Percentiles rank a stretch among this genome's conserved stretches.
These are phyloP conservation scores for Norana najaformis DNA, from an alignment of 2,888 invertebrate species.

Conservation along the genomic window DNA sequence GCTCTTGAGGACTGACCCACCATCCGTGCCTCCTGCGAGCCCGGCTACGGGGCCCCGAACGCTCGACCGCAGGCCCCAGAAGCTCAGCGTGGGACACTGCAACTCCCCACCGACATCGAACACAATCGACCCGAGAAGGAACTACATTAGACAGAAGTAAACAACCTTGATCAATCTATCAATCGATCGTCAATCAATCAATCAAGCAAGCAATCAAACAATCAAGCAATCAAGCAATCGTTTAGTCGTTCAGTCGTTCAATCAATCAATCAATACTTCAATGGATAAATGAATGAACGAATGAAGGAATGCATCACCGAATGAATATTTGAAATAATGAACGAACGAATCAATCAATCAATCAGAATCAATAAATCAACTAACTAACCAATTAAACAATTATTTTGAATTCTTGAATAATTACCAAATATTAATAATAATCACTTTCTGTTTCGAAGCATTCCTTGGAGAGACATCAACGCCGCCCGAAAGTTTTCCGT, in stretches of 20 bases:
- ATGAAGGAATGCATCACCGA: too few species aligned
- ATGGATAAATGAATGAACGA: too few species aligned
- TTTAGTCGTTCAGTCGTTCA: not conserved
- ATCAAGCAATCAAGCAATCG: not conserved
- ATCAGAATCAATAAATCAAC: too few species aligned
- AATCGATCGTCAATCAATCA: not conserved
- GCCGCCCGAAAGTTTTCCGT: conserved; percentile 8
- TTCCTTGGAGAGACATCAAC: conserved; percentile 15
- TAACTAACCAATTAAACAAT: too few species aligned
- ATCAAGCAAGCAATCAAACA: not conserved
- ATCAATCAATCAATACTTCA: too few species aligned
- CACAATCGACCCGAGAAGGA: not conserved
- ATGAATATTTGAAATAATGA: too few species aligned
- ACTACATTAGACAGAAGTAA: conserved; percentile 14
- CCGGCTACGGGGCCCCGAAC: not conserved
- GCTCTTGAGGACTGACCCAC: not conserved
- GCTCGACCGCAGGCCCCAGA: not conserved
- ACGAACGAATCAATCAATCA: too few species aligned
- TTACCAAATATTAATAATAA: too few species aligned
- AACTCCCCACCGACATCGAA: not conserved
- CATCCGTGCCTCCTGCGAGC: not conserved
- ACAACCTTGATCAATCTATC: not conserved
- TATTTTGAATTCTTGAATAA: too few species aligned
- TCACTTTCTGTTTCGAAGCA: not conserved
- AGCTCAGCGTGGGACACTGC: not conserved